Percentiles rank a stretch among this genome's conserved stretches.
These are phyloP conservation scores for Scalopus aquaticus DNA, from an alignment of 2,113 vertebrate species.

Conservation along the genomic window DNA sequence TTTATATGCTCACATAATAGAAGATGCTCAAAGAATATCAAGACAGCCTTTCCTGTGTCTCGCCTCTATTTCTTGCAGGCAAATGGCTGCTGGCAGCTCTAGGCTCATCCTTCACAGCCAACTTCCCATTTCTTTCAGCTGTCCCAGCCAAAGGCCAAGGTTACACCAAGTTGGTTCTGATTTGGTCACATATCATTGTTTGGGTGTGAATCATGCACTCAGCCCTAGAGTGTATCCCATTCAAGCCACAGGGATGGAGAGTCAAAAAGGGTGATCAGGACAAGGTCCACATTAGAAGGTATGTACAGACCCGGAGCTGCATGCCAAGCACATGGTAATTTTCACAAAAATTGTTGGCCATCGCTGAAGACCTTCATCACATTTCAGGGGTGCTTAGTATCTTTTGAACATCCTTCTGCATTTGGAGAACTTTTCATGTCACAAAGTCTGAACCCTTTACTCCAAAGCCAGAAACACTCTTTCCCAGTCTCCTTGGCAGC, in stretches of 20 bases:
- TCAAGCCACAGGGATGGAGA: neutral
- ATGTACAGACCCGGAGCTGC: neutral
- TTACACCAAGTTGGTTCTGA: neutral
- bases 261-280: neutral
- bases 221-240: neutral
- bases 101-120: neutral
- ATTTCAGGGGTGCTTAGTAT: neutral
- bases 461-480: neutral
- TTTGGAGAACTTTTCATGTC: neutral
- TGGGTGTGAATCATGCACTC: neutral
- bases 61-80: neutral
- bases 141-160: neutral
- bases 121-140: neutral
- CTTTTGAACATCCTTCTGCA: neutral
- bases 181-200: neutral
- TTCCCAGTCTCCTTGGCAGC: neutral
- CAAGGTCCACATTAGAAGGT: neutral
- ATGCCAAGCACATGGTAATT: neutral
- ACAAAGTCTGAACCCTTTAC: neutral
- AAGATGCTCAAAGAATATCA: neutral
- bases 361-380: neutral
- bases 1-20: neutral
- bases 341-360: neutral
- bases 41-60: neutral
- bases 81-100: neutral